Evolutionary conservation across 2,888 invertebrate genomes (phyloP), one percentile per base, ranked within the genome.

Genomic region (Penaeus monodon): DNA sequence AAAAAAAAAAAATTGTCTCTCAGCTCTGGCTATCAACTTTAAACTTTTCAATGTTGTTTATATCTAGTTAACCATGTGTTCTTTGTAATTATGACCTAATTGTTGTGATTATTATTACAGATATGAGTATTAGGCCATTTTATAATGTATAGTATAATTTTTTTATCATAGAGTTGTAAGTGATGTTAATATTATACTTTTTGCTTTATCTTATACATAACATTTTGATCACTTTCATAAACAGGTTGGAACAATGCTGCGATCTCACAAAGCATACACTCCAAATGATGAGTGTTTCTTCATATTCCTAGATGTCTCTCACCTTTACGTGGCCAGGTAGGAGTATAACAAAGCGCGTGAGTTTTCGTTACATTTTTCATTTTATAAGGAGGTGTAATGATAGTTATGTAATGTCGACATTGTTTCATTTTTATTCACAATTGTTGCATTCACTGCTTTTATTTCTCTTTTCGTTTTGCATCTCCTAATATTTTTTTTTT

Each of bases 211-310:
- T 77, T 44, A 14, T 63, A 44, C 77, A 27, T 57, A 12, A 63
- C 29, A 66, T 68, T 12, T 29, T 64, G 22, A 44, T 81, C 22
- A 66, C 64, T 22, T 79, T 65, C 3, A 85, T 49, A 82, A 74
- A 3, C 73, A 92, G 91, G 96, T 96, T 8, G 96, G 96, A 8
- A 95, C 95, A 86, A 96, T 96, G 95, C 92, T 96, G 57, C 93
- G 96, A 88, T 94, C 96, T 0, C 96, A 96, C 92, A 95, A 95
- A 92, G 96, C 96, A 0, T 97, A 96, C 92, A 96, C 96, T 4
- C 95, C 96, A 1, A 96, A 96, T 91, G 96, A 96, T 85, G 96
- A 96, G 91, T 97, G 96, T 91, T 97, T 96, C 92, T 96, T 96
- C 91, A 96, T 97, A 91, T 97, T 97, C 92, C 93, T 97, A 77